phyloP scores from a whole-genome alignment of 2,113 vertebrate species.

The Cyanistes caeruleus region DNA sequence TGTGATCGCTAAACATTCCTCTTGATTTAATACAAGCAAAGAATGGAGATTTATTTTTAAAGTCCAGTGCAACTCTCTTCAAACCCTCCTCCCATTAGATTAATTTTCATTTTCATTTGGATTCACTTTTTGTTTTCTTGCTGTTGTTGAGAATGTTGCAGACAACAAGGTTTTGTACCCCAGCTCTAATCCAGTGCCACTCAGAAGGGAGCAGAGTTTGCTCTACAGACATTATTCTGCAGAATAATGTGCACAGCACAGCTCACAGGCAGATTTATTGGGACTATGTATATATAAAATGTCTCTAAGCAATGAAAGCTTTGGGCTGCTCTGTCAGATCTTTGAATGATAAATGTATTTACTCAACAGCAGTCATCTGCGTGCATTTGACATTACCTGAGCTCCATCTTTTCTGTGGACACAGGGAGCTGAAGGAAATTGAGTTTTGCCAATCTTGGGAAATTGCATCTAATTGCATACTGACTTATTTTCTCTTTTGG shows the following conservation, averaged over 20 bases:
- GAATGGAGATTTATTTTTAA: not conserved
- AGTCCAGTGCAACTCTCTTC: not conserved
- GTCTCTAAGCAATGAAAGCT: not conserved
- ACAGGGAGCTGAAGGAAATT: not conserved
- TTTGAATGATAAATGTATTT: conserved; percentile 40
- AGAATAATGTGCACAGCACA: not conserved
- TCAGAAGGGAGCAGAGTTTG: not conserved
- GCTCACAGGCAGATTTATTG: not conserved
- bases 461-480: conserved; percentile 34
- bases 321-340: not conserved
- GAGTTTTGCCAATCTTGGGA: not conserved
- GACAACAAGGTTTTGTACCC: not conserved
- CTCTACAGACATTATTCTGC: not conserved
- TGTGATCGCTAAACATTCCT: not conserved
- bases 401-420: conserved; percentile 3
- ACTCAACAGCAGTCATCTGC: conserved; percentile 14
- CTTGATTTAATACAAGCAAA: not conserved
- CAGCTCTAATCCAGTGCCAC: not conserved
- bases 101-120: not conserved
- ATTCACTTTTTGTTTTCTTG: not conserved
- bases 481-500: conserved; percentile 15
- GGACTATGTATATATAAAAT: not conserved
- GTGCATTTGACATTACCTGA: not conserved
- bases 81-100: not conserved
- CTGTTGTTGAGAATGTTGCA: not conserved